Evolutionary conservation across 2,113 vertebrate species (phyloP).

Genomic region (Lagopus muta): DNA sequence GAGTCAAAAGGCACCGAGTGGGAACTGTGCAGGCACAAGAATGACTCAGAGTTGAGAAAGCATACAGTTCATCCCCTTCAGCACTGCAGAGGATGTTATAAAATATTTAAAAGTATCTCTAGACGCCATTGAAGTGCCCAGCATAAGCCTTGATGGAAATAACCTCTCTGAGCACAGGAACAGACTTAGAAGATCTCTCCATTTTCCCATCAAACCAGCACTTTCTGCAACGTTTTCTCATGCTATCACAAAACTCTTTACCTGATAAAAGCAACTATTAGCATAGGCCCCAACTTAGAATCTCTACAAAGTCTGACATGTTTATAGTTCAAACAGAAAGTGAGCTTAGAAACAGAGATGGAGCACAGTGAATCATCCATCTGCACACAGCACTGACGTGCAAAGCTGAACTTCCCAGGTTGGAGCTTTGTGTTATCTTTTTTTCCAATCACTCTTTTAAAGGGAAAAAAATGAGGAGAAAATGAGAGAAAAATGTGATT

Average conservation of each 20-base stretch:
- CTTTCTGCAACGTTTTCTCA: neutral
- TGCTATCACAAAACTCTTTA: neutral
- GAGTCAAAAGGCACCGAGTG: neutral
- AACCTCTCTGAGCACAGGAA: neutral
- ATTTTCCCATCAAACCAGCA: conserved; percentile 2
- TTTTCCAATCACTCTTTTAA: conserved; percentile 31
- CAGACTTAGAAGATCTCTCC: neutral
- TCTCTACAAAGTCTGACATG: conserved; percentile 4
- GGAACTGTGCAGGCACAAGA: neutral
- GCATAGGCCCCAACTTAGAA: neutral
- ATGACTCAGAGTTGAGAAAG: neutral
- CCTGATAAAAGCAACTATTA: conserved; percentile 37
- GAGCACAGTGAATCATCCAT: conserved; percentile 59
- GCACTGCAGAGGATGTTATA: neutral
- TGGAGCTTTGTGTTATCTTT: conserved; percentile 39
- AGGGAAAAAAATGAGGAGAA: conserved; percentile 17
- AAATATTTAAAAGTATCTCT: neutral
- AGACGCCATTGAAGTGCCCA: neutral
- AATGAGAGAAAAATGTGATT: conserved; percentile 34
- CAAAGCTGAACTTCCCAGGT: neutral
- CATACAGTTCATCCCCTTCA: neutral
- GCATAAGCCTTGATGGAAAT: neutral
- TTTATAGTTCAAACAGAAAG: conserved; percentile 52
- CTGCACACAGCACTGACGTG: conserved; percentile 27
- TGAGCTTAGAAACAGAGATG: neutral